Evolutionary conservation across 2,888 invertebrate species (phyloP), one percentile per base, ranked within the genome.

Genomic region (Drosophila kanekoi): DNA sequence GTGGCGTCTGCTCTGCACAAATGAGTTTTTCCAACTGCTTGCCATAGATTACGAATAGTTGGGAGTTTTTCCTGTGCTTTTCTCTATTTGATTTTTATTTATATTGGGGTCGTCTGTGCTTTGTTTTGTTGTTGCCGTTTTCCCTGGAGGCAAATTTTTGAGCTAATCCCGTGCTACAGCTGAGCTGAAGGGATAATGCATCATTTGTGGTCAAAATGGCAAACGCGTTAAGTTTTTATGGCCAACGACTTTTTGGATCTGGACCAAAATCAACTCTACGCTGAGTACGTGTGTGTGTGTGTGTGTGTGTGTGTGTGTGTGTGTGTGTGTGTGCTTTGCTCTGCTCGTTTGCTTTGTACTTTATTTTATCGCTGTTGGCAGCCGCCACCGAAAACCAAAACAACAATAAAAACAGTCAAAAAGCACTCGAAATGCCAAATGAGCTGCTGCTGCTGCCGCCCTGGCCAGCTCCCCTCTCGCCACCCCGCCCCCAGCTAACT

Each of bases 171-270:
- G 41, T 57, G 62, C 72, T 60, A 63, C 66, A 66, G 56, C 61
- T 77, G 52, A 66, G 45, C 64, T 58, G 76, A 59, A 56, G 67
- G 71, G 67, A 77, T 83, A 85, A 89, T 85, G 79, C 81, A 76
- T 85, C 87, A 89, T 87, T 87, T 89, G 85, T 79, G 85, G 85
- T 89, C 85, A 89, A 84, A 85, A 87, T 89, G 87, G 89, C 85
- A 87, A 84, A 79, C 72, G 88, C 85, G 89, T 85, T 85, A 85
- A 87, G 85, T 87, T 85, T 84, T 89, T 89, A 89, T 85, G 87
- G 81, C 72, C 74, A 88, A 72, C 77, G 87, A 86, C 80, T 83
- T 84, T 81, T 87, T 89, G 85, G 85, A 89, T 79, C 85, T 84
- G 65, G 58, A 87, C 85, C 85, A 85, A 80, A 77, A 77, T 74